A percentile compares a stretch with the other conserved stretches of the same genome.
Evolutionary conservation across 2,113 vertebrate species (phyloP).

Genomic region (Pygoscelis antarcticus): DNA sequence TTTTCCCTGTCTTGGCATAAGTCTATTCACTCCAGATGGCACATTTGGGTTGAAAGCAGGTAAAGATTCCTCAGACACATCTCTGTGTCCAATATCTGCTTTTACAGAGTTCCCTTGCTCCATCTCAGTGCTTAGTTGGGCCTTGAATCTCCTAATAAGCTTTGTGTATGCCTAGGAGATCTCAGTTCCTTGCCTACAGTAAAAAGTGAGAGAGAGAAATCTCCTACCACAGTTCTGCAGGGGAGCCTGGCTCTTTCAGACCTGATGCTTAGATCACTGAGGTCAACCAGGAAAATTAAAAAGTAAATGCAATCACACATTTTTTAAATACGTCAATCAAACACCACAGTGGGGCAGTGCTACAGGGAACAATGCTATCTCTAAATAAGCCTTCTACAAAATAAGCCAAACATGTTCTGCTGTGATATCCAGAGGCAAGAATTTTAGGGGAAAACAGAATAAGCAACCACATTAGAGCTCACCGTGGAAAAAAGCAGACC

Average conservation of each 20-base stretch:
- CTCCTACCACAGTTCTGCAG: neutral
- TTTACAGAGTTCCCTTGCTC: neutral
- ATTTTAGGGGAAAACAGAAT: neutral
- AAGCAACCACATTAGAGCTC: neutral
- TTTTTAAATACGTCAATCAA: neutral
- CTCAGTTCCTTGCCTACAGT: neutral
- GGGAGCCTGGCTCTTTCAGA: neutral
- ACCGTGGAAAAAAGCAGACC: neutral
- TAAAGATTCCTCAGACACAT: conserved; percentile 1
- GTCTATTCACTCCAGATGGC: conserved; percentile 34
- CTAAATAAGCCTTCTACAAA: neutral
- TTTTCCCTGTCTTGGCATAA: conserved; percentile 12
- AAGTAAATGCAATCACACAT: neutral
- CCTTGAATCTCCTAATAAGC: neutral
- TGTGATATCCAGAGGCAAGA: neutral
- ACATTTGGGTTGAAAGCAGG: conserved; percentile 9
- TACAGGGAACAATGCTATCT: neutral
- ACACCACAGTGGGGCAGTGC: neutral
- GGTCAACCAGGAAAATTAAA: neutral
- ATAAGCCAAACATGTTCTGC: neutral
- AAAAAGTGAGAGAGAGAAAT: neutral
- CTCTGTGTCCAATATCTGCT: neutral
- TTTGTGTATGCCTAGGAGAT: neutral
- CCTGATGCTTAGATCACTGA: neutral
- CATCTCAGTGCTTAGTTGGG: neutral